Evolutionary conservation across 2,113 vertebrate genomes (phyloP).

Genomic region (Myrmophylax atrothorax): DNA sequence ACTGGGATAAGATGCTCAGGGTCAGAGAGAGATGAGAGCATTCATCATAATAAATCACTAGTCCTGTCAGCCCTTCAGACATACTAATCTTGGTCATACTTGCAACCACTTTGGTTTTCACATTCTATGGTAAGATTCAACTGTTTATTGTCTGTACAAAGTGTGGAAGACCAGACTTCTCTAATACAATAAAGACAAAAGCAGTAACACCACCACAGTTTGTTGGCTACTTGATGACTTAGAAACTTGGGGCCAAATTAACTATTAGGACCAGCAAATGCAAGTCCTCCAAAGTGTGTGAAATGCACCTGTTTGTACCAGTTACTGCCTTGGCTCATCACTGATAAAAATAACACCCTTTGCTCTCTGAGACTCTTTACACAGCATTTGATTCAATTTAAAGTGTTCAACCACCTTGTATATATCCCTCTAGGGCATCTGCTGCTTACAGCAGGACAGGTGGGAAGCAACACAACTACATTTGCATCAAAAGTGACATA

Average conservation of each 20-base stretch:
- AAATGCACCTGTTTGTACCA: neutral
- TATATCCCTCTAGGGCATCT: neutral
- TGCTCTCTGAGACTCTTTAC: neutral
- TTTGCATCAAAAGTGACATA: neutral
- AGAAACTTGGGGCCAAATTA: neutral
- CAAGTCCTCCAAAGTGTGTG: fast-evolving
- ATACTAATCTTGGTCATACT: neutral
- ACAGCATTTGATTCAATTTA: neutral
- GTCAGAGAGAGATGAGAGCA: neutral
- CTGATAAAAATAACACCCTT: neutral
- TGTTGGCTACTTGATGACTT: neutral
- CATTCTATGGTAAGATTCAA: neutral
- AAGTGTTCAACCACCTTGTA: fast-evolving
- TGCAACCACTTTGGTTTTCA: neutral
- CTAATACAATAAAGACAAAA: neutral
- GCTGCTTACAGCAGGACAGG: neutral
- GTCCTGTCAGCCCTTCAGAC: neutral
- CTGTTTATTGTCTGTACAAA: neutral
- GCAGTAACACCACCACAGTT: neutral
- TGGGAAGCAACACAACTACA: neutral
- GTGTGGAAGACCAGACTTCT: neutral
- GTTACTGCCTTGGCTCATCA: neutral
- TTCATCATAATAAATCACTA: neutral
- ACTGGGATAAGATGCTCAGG: neutral
- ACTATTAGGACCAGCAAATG: neutral